Conservation (phyloP, 2,888 invertebrate species). For the Cryptus armator region DNA sequence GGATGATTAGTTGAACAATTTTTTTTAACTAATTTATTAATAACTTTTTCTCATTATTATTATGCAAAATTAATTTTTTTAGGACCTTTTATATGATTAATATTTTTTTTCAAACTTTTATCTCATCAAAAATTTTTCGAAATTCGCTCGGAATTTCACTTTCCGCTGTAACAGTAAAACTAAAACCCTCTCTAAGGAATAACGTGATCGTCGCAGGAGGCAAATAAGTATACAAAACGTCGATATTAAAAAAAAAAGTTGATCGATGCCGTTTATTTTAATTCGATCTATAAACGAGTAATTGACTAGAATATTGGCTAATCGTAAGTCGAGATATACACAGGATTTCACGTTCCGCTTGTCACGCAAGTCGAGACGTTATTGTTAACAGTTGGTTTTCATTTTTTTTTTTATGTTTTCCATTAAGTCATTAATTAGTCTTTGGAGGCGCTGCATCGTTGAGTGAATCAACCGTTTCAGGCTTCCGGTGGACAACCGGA, state of each 20-base stretch:
- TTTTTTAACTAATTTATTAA: too few relatives aligned
- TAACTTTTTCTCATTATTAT: too few relatives aligned
- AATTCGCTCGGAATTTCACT: too few relatives aligned
- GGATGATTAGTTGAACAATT: too few relatives aligned
- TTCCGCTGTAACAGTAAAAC: too few relatives aligned
- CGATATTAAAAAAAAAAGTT: slow-evolving; percentile 42
- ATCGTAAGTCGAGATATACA: slow-evolving; percentile 77
- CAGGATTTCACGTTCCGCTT: slow-evolving; percentile 66
- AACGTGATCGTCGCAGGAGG: background rate
- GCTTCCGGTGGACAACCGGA: slow-evolving; percentile 78
- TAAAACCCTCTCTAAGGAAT: background rate
- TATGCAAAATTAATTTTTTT: too few relatives aligned
- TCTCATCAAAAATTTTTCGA: too few relatives aligned
- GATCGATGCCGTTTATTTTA: slow-evolving; percentile 53
- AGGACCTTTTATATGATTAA: too few relatives aligned
- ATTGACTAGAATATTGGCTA: slow-evolving; percentile 80
- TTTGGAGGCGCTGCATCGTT: slow-evolving; percentile 84
- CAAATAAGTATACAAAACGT: slow-evolving; percentile 69
- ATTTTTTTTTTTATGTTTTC: slow-evolving; percentile 25
- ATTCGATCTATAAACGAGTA: slow-evolving; percentile 72
- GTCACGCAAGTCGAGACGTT: slow-evolving; percentile 37
- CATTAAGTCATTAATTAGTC: slow-evolving; percentile 79
- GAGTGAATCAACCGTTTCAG: slow-evolving; percentile 81
- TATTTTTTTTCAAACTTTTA: too few relatives aligned
- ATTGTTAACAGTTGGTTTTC: slow-evolving; percentile 31